Evolutionary conservation across 2,797 vertebrate species (phyloP).

Genomic region (Chloroceryle inda): DNA sequence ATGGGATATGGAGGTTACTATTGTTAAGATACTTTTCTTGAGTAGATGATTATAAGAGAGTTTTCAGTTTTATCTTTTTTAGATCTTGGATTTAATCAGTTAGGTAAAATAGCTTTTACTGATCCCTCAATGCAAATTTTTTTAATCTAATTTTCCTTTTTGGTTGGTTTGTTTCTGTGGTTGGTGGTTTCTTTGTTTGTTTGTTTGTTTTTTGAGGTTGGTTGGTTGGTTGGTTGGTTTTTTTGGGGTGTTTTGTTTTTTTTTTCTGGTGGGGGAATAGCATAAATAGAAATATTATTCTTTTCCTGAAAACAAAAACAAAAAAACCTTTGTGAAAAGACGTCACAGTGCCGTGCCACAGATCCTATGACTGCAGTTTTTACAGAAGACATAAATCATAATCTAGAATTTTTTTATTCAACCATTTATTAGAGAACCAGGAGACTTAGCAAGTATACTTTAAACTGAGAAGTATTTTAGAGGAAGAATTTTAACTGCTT

Average conservation of each 20-base stretch:
- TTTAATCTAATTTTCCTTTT: background rate
- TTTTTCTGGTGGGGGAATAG: background rate
- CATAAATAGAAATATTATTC: background rate
- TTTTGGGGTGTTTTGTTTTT: background rate
- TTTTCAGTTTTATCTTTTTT: background rate
- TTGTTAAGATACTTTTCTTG: background rate
- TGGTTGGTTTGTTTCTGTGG: background rate
- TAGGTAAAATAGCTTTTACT: background rate
- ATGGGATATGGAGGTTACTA: background rate
- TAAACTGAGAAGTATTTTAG: background rate
- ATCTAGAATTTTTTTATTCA: background rate
- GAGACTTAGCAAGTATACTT: background rate
- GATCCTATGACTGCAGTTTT: background rate
- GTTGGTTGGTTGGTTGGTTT: too few species aligned
- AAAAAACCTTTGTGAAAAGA: background rate
- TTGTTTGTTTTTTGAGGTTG: too few species aligned
- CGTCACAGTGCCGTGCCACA: background rate
- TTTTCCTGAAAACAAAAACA: background rate
- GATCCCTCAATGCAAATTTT: background rate
- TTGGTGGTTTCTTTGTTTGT: background rate
- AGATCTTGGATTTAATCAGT: background rate
- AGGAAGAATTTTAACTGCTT: background rate
- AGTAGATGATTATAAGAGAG: background rate
- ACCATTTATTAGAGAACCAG: background rate
- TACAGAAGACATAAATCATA: background rate